phyloP scores from a whole-genome alignment of 2,113 vertebrate species.

The Spizaetus ornatus region DNA sequence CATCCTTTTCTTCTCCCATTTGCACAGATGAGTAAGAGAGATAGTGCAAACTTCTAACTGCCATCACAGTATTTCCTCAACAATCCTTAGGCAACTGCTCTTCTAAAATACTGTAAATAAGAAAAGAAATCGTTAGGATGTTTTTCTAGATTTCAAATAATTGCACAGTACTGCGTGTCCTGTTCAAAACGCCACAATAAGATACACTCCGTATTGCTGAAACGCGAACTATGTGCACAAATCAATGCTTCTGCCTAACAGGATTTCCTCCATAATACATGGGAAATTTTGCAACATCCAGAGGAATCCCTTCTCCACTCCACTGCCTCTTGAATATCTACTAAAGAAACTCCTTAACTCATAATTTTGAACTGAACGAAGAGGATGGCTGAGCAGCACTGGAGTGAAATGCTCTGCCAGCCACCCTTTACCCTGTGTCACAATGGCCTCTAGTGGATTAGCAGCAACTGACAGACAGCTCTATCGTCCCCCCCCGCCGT shows the following conservation, averaged over 20 bases:
- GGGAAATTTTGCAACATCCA: neutral
- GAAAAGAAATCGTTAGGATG: neutral
- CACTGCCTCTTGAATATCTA: neutral
- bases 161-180: neutral
- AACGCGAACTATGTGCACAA: neutral
- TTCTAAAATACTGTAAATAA: neutral
- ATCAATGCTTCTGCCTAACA: neutral
- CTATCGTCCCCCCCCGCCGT: conserved; percentile 73
- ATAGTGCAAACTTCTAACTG: neutral
- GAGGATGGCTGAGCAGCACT: neutral
- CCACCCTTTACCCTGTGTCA: conserved; percentile 64
- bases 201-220: neutral
- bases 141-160: neutral
- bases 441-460: conserved; percentile 84
- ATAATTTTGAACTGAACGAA: neutral
- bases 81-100: neutral
- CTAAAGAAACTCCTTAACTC: neutral
- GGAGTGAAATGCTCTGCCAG: neutral
- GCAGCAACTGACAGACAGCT: conserved; percentile 82
- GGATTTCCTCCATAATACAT: neutral
- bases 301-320: neutral
- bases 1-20: neutral
- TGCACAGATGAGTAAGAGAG: neutral
- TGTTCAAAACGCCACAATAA: neutral
- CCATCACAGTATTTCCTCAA: neutral